Conservation (phyloP, 35 echinoderm and acorn worm genomes). For the Apostichopus californicus region DNA sequence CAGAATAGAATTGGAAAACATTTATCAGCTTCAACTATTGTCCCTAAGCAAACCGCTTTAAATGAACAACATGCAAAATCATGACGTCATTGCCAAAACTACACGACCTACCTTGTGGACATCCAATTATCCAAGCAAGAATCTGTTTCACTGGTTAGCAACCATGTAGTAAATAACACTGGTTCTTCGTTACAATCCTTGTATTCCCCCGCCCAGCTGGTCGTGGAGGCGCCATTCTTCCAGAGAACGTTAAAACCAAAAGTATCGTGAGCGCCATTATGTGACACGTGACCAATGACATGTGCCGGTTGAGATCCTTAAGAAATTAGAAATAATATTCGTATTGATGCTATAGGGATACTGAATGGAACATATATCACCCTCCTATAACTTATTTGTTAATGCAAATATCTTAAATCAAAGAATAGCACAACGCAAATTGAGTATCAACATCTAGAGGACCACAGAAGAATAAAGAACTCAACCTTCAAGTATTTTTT, state of each 20-base stretch:
- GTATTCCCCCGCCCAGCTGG: conserved; percentile 4
- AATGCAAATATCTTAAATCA: too few relatives aligned
- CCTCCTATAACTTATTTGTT: too few relatives aligned
- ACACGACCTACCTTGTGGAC: background rate
- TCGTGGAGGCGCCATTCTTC: background rate
- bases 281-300: background rate
- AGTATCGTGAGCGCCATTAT: background rate
- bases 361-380: too few relatives aligned
- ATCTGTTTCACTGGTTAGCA: conserved; percentile 15
- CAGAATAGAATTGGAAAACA: background rate
- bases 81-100: background rate
- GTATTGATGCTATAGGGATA: too few relatives aligned
- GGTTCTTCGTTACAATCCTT: background rate
- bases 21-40: background rate
- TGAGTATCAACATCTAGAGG: too few relatives aligned
- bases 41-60: background rate
- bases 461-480: too few relatives aligned
- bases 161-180: background rate
- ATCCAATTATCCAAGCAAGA: conserved; percentile 1
- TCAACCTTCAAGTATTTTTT: too few relatives aligned
- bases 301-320: background rate
- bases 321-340: too few relatives aligned
- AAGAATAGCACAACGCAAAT: too few relatives aligned
- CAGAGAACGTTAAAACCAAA: conserved; percentile 31
- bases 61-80: background rate